These are phyloP conservation scores for Platichthys flesus DNA, from an alignment of 2,113 vertebrate genomes.

Conservation along the genomic window DNA sequence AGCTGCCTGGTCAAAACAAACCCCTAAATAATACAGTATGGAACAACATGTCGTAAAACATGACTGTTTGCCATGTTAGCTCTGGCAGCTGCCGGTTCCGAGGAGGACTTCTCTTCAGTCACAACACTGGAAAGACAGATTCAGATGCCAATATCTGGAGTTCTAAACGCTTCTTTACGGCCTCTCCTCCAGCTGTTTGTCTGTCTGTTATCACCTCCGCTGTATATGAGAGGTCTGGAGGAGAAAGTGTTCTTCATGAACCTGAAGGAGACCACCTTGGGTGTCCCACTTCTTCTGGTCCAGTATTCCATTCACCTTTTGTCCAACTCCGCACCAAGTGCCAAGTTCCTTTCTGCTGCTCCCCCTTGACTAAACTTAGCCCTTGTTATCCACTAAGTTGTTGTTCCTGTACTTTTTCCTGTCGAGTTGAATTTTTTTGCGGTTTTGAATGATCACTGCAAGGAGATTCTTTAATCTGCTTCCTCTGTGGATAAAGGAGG, in stretches of 20 bases:
- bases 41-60: conserved; percentile 58
- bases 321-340: conserved; percentile 19
- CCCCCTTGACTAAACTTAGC: conserved; percentile 21
- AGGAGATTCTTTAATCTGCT: background rate
- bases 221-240: conserved; percentile 9
- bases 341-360: conserved; percentile 30
- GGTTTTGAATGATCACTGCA: conserved; percentile 13
- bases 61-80: conserved; percentile 51
- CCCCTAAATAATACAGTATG: conserved; percentile 60
- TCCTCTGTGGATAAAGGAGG: too few species aligned
- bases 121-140: conserved; percentile 33
- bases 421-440: background rate
- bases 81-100: conserved; percentile 23
- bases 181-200: conserved; percentile 25
- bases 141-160: conserved; percentile 19
- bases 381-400: conserved; percentile 1
- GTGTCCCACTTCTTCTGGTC: conserved; percentile 33
- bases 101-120: conserved; percentile 30
- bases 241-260: conserved; percentile 42
- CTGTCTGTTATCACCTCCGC: conserved; percentile 47
- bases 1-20: conserved; percentile 44
- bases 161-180: conserved; percentile 26
- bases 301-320: conserved; percentile 55
- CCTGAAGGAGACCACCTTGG: conserved; percentile 50
- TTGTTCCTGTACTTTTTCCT: conserved; percentile 7